Conservation (phyloP, 2,888 invertebrate genomes). For the Drosophila ustulata region DNA sequence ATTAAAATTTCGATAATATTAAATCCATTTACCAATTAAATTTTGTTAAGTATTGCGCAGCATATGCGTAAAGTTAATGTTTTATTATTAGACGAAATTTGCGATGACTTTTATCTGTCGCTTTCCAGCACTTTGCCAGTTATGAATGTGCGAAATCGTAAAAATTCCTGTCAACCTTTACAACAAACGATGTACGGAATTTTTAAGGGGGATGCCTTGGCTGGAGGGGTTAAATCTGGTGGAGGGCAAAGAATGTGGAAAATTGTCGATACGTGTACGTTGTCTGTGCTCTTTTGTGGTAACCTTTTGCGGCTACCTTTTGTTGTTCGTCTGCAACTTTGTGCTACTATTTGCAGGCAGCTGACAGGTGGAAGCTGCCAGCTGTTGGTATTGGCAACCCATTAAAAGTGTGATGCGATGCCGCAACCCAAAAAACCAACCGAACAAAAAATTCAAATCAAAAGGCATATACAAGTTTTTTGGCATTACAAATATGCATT, state of each 20-base stretch:
- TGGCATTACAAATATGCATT: slow-evolving; percentile 47
- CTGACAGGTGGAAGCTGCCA: not conserved
- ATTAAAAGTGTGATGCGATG: slow-evolving; percentile 41
- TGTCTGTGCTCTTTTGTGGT: slow-evolving; percentile 19
- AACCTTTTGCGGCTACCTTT: slow-evolving; percentile 41
- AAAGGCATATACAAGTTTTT: slow-evolving; percentile 26
- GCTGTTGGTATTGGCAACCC: slow-evolving; percentile 52
- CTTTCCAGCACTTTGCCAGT: not conserved
- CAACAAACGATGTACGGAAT: slow-evolving; percentile 34
- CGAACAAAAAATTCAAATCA: not conserved
- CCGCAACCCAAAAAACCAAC: not conserved
- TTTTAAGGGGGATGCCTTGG: not conserved
- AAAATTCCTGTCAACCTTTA: slow-evolving; percentile 25
- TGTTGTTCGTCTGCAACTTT: slow-evolving; percentile 23
- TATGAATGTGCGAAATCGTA: slow-evolving; percentile 39
- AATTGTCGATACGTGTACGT: slow-evolving; percentile 15
- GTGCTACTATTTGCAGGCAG: slow-evolving; percentile 2
- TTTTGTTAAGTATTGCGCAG: not conserved
- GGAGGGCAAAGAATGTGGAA: slow-evolving; percentile 12
- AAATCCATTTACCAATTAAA: not conserved
- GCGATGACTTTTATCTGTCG: not conserved
- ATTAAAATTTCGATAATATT: not conserved
- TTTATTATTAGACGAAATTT: not conserved
- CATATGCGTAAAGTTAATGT: not conserved
- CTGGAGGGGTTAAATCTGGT: not conserved